Evolutionary conservation across 1,140 invertebrate species (phyloP).

Genomic region (Zaprionus nigranus): DNA sequence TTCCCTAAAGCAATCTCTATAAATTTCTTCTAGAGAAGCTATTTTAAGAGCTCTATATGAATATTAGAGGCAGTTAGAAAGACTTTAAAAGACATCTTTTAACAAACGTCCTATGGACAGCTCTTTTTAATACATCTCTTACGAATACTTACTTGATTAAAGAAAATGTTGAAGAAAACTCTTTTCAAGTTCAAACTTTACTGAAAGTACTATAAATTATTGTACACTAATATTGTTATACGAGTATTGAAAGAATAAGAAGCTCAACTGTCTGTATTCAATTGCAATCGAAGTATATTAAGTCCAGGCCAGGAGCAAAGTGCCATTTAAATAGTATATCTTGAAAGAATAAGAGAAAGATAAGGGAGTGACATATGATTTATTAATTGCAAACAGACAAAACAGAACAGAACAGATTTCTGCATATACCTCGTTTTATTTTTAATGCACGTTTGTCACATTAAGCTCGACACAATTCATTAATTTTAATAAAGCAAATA

Average conservation of each 20-base stretch:
- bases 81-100: not conserved
- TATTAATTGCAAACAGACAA: constrained; percentile 14
- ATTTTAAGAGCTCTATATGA: not conserved
- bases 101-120: no score
- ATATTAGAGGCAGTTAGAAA: not conserved
- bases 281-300: constrained; percentile 6
- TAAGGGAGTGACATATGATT: constrained; percentile 21
- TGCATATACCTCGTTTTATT: constrained; percentile 7
- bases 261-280: not conserved
- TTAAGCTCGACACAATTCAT: constrained; percentile 5
- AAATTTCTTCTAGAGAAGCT: no score
- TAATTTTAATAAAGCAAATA: not conserved
- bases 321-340: constrained; percentile 20
- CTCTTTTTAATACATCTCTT: no score
- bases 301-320: constrained; percentile 16
- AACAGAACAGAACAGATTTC: constrained; percentile 13
- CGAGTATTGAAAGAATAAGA: not conserved
- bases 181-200: not conserved
- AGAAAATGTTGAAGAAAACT: not conserved
- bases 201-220: not conserved
- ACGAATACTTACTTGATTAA: not conserved
- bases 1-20: no score
- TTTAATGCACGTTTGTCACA: not conserved
- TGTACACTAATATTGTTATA: not conserved
- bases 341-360: constrained; percentile 6